phyloP scores from a whole-genome alignment of 2,113 vertebrate genomes.

The Zosterops hypoxanthus region DNA sequence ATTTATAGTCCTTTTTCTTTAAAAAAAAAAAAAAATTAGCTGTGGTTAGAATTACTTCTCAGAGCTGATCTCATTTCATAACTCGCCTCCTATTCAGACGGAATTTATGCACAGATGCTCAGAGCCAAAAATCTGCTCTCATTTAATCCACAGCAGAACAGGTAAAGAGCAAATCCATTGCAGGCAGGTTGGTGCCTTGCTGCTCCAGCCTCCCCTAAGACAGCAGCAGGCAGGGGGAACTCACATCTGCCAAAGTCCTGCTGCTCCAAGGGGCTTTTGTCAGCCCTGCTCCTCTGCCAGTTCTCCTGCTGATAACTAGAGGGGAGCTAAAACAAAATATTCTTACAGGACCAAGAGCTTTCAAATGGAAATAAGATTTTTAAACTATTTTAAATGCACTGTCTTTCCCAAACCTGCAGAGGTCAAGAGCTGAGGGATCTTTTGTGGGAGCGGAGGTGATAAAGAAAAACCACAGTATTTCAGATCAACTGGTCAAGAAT shows the following conservation, averaged over 20 bases:
- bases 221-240: neutral
- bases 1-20: neutral
- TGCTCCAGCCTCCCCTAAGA: neutral
- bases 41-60: constrained; percentile 3
- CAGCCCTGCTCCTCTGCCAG: neutral
- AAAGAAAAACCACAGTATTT: neutral
- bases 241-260: neutral
- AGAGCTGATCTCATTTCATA: constrained; percentile 50
- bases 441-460: neutral
- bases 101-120: constrained; percentile 34
- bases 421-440: neutral
- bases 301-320: neutral
- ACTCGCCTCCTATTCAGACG: neutral
- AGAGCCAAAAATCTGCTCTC: constrained; percentile 33
- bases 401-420: neutral
- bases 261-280: neutral
- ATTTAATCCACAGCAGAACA: constrained; percentile 32
- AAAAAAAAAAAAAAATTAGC: neutral
- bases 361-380: neutral
- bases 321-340: neutral
- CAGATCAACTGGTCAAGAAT: neutral
- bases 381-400: neutral
- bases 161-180: neutral
- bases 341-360: neutral
- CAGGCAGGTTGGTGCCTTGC: neutral